Evolutionary conservation across 2,888 invertebrate genomes (phyloP).

Genomic region (Drosophila stalkeri): DNA sequence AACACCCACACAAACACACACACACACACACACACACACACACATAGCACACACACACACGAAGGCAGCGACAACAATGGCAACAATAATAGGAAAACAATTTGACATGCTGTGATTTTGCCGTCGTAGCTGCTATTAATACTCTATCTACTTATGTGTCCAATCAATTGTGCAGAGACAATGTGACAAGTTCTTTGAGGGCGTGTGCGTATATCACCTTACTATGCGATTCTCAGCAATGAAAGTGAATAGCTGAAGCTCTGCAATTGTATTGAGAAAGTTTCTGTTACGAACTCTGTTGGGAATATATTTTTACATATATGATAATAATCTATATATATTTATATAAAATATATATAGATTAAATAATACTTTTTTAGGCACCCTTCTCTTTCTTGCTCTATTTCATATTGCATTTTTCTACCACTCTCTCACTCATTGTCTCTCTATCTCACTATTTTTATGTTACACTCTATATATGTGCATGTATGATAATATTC

Average conservation of each 20-base stretch:
- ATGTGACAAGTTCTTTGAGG: background rate
- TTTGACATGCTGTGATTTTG: slow-evolving; percentile 77
- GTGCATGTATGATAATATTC: background rate
- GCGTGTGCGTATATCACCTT: background rate
- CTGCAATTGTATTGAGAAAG: no score
- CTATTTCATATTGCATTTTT: no score
- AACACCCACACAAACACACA: slow-evolving; percentile 39
- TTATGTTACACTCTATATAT: no score
- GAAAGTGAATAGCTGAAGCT: no score
- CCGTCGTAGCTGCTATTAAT: slow-evolving; percentile 29
- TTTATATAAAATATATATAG: no score
- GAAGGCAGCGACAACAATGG: slow-evolving; percentile 55
- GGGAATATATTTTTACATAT: no score
- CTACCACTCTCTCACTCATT: background rate
- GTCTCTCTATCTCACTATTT: no score
- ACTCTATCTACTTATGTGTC: slow-evolving; percentile 24
- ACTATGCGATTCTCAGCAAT: background rate
- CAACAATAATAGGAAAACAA: slow-evolving; percentile 79
- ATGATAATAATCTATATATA: no score
- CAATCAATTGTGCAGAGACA: background rate
- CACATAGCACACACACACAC: slow-evolving; percentile 34
- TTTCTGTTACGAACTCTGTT: no score
- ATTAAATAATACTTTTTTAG: no score
- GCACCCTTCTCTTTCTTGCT: no score
- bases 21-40: slow-evolving; percentile 40